Conservation (phyloP, 2,888 invertebrate genomes). For the Ophonus ardosiacus region DNA sequence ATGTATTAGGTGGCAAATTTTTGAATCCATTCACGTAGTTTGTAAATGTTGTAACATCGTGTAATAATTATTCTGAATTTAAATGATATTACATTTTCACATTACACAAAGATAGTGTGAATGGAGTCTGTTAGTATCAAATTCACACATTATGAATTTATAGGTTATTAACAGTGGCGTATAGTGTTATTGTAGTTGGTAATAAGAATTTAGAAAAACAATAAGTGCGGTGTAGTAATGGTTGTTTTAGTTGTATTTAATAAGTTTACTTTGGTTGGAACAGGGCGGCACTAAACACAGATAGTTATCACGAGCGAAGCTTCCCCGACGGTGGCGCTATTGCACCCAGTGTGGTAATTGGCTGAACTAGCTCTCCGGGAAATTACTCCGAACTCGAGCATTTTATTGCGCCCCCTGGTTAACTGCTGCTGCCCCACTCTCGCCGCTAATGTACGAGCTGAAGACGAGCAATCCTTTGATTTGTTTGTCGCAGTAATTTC, state of each 20-base stretch:
- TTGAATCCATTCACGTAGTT: too few relatives aligned
- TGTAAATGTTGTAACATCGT: too few relatives aligned
- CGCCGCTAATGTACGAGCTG: constrained; percentile 28
- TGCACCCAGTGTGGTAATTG: constrained; percentile 72
- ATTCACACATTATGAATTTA: too few relatives aligned
- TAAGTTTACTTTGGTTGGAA: constrained; percentile 48
- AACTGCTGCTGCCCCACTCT: constrained; percentile 44
- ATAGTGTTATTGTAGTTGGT: neutral
- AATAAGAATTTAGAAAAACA: constrained; percentile 41
- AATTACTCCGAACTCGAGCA: constrained; percentile 56
- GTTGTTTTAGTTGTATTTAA: constrained; percentile 56
- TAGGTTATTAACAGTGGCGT: neutral
- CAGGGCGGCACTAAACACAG: constrained; percentile 50
- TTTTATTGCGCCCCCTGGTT: constrained; percentile 59
- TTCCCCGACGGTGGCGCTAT: constrained; percentile 69
- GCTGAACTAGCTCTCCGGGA: constrained; percentile 70
- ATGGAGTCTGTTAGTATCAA: too few relatives aligned
- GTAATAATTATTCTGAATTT: too few relatives aligned
- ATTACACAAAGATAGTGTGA: too few relatives aligned
- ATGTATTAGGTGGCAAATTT: too few relatives aligned
- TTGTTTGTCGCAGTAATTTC: constrained; percentile 57
- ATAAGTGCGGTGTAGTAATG: constrained; percentile 12
- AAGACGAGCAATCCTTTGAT: constrained; percentile 56
- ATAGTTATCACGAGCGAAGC: constrained; percentile 55
- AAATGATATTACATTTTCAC: too few relatives aligned